Evolutionary conservation across 2,797 vertebrate species (phyloP).

Genomic region (Melanotaenia trifasciata): DNA sequence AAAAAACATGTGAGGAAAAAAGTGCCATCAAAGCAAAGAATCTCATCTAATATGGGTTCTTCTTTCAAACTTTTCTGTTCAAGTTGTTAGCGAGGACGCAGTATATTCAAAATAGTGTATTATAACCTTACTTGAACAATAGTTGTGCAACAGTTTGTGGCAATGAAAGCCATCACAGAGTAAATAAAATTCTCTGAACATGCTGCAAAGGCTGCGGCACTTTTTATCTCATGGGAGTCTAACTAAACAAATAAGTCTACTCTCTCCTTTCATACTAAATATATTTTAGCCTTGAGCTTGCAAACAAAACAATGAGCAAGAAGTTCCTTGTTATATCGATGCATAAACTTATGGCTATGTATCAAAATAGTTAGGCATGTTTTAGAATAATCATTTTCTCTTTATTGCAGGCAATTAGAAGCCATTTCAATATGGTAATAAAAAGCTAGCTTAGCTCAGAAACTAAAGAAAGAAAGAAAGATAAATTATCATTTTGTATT

Average conservation of each 20-base stretch:
- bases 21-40: conserved; percentile 16
- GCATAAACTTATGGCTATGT: too few species aligned
- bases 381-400: too few species aligned
- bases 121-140: background rate
- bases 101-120: background rate
- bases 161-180: background rate
- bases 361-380: too few species aligned
- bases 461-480: background rate
- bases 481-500: background rate
- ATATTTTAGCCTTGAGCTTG: conserved; percentile 3
- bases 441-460: too few species aligned
- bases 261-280: background rate
- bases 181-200: conserved; percentile 11
- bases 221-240: background rate
- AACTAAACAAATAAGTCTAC: background rate
- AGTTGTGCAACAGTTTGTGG: conserved; percentile 7
- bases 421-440: too few species aligned
- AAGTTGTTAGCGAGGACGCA: conserved; percentile 1
- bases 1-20: conserved; percentile 2
- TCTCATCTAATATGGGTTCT: background rate
- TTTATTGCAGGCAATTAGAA: too few species aligned
- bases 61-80: background rate
- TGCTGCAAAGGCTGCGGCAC: background rate
- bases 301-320: background rate
- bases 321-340: too few species aligned